phyloP scores from a whole-genome alignment of 2,113 vertebrate species.

The Grus americana region DNA sequence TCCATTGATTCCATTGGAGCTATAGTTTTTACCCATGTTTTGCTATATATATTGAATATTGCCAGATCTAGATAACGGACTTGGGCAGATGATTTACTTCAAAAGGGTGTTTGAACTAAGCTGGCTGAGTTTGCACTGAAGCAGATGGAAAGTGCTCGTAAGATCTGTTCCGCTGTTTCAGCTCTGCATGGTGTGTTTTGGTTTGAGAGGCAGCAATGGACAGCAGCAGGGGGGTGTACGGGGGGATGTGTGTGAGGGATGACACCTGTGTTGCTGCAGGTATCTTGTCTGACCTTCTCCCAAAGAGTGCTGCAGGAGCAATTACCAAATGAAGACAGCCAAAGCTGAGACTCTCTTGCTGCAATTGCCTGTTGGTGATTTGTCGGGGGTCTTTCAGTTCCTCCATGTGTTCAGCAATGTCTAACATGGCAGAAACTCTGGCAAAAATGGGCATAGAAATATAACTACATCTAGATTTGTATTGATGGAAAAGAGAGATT shows the following conservation, averaged over 20 bases:
- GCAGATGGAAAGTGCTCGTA: background rate
- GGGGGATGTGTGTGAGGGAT: too few relatives aligned
- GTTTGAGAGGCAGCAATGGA: background rate
- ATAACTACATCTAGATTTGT: background rate
- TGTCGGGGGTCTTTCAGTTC: background rate
- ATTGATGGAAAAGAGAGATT: background rate
- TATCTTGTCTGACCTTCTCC: background rate
- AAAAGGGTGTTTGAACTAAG: background rate
- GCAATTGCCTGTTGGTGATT: background rate
- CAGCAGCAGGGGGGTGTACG: fast-evolving
- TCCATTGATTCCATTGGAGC: background rate
- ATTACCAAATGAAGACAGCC: background rate
- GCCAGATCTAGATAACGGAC: background rate
- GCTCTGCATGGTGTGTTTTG: background rate
- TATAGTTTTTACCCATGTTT: background rate
- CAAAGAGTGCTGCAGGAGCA: background rate
- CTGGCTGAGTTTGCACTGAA: background rate
- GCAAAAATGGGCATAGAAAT: background rate
- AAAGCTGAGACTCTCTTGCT: background rate
- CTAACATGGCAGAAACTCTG: background rate
- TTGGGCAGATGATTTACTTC: background rate
- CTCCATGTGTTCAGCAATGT: background rate
- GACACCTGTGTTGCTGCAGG: background rate
- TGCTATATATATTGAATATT: background rate
- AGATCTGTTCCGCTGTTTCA: background rate